Conservation (phyloP, 2,888 invertebrate species). For the Patella ulyssiponensis region DNA sequence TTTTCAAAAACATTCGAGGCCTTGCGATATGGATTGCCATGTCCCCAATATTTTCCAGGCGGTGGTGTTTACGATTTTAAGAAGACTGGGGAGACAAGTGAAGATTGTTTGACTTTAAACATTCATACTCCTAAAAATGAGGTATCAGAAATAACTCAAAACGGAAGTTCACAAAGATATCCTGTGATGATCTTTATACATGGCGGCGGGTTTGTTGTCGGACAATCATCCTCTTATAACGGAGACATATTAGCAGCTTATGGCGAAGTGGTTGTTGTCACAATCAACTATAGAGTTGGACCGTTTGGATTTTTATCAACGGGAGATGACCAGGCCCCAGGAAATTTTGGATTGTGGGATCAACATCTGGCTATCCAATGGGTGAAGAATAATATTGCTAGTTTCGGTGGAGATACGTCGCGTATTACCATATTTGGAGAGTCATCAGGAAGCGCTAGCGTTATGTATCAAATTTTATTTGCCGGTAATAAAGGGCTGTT, state of each 20-base stretch:
- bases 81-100: slow-evolving; percentile 38
- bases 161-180: too few relatives aligned
- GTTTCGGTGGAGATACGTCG: slow-evolving; percentile 27
- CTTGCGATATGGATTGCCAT: slow-evolving; percentile 87
- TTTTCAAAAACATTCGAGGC: slow-evolving; percentile 81
- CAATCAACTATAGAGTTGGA: slow-evolving; percentile 35
- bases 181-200: slow-evolving; percentile 37
- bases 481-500: slow-evolving; percentile 25
- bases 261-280: slow-evolving; percentile 32
- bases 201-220: slow-evolving; percentile 32
- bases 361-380: slow-evolving; percentile 30
- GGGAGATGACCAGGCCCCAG: slow-evolving; percentile 14
- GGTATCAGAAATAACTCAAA: not conserved
- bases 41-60: slow-evolving; percentile 76
- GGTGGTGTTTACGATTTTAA: not conserved
- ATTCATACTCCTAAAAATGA: slow-evolving; percentile 43
- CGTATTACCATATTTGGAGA: slow-evolving; percentile 25
- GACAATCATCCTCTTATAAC: slow-evolving; percentile 27
- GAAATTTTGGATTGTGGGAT: slow-evolving; percentile 31
- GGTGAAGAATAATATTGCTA: slow-evolving; percentile 28
- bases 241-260: slow-evolving; percentile 17
- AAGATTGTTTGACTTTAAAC: slow-evolving; percentile 53
- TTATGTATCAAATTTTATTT: slow-evolving; percentile 21
- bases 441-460: slow-evolving; percentile 28
- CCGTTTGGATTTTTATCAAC: slow-evolving; percentile 33